These are phyloP conservation scores for Porites cylindrica DNA, from an alignment of 92 coral and sea anemone genomes.

Conservation along the genomic window DNA sequence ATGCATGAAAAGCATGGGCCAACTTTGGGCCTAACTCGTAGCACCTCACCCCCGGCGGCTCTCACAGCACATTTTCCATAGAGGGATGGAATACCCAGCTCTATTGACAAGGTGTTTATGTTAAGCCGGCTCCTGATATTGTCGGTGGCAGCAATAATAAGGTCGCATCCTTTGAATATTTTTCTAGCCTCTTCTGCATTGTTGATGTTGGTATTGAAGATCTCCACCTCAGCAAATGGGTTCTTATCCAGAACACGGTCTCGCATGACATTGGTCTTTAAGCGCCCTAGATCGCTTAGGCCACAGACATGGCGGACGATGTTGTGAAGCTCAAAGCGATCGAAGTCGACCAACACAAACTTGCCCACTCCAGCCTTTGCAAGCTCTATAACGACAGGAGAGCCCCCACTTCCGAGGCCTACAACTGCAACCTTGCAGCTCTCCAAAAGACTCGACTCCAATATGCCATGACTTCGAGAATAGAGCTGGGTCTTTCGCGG, in stretches of 20 bases:
- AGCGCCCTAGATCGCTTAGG: slow-evolving; percentile 87
- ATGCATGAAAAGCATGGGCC: slow-evolving; percentile 96
- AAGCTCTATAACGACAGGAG: slow-evolving; percentile 87
- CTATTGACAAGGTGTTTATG: slow-evolving; percentile 85
- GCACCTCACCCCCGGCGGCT: slow-evolving; percentile 97
- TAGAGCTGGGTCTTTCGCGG: slow-evolving; percentile 90
- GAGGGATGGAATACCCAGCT: slow-evolving; percentile 76
- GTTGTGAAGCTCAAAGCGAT: slow-evolving; percentile 92
- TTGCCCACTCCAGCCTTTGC: slow-evolving; percentile 98
- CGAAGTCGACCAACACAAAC: slow-evolving; percentile 89
- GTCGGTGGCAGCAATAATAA: slow-evolving; percentile 95
- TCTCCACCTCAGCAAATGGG: slow-evolving; percentile 84
- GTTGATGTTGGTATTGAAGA: slow-evolving; percentile 83
- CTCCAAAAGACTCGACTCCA: slow-evolving; percentile 89
- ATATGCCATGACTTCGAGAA: slow-evolving; percentile 92
- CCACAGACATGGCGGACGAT: slow-evolving; percentile 95
- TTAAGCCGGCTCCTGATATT: slow-evolving; percentile 94
- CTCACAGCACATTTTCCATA: slow-evolving; percentile 96
- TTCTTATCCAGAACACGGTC: slow-evolving; percentile 90
- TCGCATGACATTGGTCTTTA: slow-evolving; percentile 91
- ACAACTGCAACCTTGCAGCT: slow-evolving; percentile 90
- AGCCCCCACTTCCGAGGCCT: slow-evolving; percentile 96
- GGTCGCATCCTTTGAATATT: slow-evolving; percentile 87
- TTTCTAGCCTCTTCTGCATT: slow-evolving; percentile 75
- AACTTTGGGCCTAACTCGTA: slow-evolving; percentile 81